Evolutionary conservation across 2,113 vertebrate genomes (phyloP), one percentile per base, ranked within the genome.

Genomic region (Callocephalon fimbriatum): DNA sequence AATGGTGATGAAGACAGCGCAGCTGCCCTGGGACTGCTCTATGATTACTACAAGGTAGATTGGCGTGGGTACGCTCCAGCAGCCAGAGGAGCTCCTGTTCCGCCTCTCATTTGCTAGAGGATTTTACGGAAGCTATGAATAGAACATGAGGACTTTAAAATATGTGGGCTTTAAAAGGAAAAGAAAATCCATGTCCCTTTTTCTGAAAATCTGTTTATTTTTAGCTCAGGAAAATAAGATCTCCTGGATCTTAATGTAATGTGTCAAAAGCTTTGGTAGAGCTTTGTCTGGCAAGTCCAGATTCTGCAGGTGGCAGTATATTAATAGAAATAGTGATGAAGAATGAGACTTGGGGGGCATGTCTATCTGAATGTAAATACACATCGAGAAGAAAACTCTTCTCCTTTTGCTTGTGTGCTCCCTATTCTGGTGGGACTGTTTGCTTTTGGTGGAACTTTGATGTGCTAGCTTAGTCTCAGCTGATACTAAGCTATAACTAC

Each of bases 1-100:
- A 99, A 99, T 13, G 99, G 99, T 3, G 99, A 99, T 23, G 99
- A 99, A 75, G 99, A 99, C 98, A 99, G 99, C 1, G 99, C 99
- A 0, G 99, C 99, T 2, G 99, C 99, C 6, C 98, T 99, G 0
- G 99, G 99, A 44, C 96, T 99, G 86, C 99, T 99, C 20, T 99
- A 99, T 8, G 99, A 99, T 97, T 99, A 99, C 96, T 99, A 99
- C 76, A 99, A 99, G 99, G 99, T 99, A 77, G 40, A 47, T 63
- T 45, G 26, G 15, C 1, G 1, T 74, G 88, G 65, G 63, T 63
- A 22, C 0, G 6, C 44, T 68, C 35, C 18, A n/a, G 14, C 51
- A 56, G 72, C 51, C 82, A 25, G 32, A 17, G 15, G 75, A 77
- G 54, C 83, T 76, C n/a, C 35, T 62, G 67, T 88, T 88, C 86